A percentile compares a stretch with the other conserved stretches of the same genome.
phyloP scores from a whole-genome alignment of 2,888 invertebrate species.

The Deroplatys truncata region DNA sequence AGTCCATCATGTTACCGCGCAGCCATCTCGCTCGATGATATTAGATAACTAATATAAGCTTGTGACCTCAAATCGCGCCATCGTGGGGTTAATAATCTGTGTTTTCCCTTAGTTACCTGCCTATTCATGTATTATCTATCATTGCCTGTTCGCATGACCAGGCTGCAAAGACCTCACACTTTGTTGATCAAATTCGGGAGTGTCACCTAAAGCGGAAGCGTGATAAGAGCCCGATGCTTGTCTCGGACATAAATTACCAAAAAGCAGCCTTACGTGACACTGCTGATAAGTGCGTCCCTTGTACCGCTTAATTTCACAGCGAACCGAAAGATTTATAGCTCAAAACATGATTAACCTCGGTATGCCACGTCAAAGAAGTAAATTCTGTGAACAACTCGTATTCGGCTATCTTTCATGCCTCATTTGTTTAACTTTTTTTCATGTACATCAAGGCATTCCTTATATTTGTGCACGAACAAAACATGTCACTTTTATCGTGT shows the following conservation, averaged over 20 bases:
- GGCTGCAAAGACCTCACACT: not conserved
- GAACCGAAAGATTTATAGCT: not conserved
- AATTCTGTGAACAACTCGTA: not conserved
- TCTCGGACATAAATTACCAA: not conserved
- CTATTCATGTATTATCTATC: too few relatives aligned
- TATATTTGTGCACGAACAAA: too few relatives aligned
- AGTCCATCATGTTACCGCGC: too few relatives aligned
- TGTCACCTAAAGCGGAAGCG: not conserved
- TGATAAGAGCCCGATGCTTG: not conserved
- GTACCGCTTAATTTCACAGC: not conserved
- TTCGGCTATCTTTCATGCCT: not conserved
- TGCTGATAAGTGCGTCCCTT: not conserved
- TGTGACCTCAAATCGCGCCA: too few relatives aligned
- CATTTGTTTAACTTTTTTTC: not conserved
- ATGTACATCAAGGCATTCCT: too few relatives aligned
- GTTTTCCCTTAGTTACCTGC: too few relatives aligned
- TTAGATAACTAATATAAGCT: too few relatives aligned
- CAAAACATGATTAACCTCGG: not conserved
- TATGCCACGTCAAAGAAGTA: not conserved
- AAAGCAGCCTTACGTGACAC: not conserved
- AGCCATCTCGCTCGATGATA: too few relatives aligned
- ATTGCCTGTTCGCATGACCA: not conserved
- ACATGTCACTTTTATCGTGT: too few relatives aligned
- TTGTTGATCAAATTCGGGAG: not conserved
- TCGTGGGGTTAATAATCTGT: too few relatives aligned